These are phyloP conservation scores for Drosophila buzzatii DNA, from an alignment of 2,888 invertebrate genomes.

Conservation along the genomic window DNA sequence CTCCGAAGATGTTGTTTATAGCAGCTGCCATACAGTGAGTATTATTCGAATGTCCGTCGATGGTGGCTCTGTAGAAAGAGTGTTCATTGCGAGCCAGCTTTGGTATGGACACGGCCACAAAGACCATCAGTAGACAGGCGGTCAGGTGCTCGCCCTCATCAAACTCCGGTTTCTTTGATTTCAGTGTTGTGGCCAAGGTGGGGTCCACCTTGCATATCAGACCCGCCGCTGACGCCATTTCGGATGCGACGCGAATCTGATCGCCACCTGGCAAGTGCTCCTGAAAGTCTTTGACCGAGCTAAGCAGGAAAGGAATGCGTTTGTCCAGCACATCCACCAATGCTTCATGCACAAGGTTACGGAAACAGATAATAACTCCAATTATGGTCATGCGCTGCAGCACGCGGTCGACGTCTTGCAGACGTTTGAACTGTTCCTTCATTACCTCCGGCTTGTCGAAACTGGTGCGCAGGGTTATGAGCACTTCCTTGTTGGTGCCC, in stretches of 20 bases:
- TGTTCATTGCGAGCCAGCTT: slow-evolving; percentile 95
- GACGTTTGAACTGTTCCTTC: slow-evolving; percentile 96
- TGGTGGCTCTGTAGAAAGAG: slow-evolving; percentile 94
- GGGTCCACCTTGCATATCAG: slow-evolving; percentile 97
- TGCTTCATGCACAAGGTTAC: slow-evolving; percentile 97
- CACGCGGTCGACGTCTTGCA: slow-evolving; percentile 97
- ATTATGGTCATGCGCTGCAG: slow-evolving; percentile 98
- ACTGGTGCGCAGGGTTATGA: slow-evolving; percentile 95
- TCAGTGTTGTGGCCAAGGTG: slow-evolving; percentile 94
- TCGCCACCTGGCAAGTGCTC: slow-evolving; percentile 96
- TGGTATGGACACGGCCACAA: slow-evolving; percentile 98
- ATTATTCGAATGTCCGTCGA: slow-evolving; percentile 98
- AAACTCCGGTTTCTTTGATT: slow-evolving; percentile 94
- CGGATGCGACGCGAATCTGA: slow-evolving; percentile 95
- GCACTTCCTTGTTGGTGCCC: slow-evolving; percentile 95
- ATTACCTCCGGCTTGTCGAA: slow-evolving; percentile 99
- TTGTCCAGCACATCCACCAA: slow-evolving; percentile 96
- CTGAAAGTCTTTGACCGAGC: slow-evolving; percentile 97
- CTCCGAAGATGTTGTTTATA: slow-evolving; percentile 97
- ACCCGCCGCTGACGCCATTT: slow-evolving; percentile 99
- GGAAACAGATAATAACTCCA: slow-evolving; percentile 98
- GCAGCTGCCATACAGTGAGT: slow-evolving; percentile 99
- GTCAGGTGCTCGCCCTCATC: slow-evolving; percentile 97
- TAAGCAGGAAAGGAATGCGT: slow-evolving; percentile 97
- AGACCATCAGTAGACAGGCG: slow-evolving; percentile 98